Conservation (phyloP, 2,888 invertebrate species). For the Agrotis puta region DNA sequence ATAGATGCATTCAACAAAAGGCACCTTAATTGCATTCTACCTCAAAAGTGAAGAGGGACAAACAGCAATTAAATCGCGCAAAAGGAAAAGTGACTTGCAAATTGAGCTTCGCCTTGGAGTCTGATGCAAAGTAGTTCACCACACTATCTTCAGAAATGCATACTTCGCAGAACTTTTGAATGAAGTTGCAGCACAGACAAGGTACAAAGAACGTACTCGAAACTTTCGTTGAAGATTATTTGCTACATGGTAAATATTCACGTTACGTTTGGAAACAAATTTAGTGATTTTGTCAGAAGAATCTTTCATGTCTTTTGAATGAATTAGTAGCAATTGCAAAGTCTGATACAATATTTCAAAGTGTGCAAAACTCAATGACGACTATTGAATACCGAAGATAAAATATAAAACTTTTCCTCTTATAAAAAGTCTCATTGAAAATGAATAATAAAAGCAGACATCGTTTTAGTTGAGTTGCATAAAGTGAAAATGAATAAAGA, state of each 20-base stretch:
- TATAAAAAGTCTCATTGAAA: not conserved
- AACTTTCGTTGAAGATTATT: constrained; percentile 52
- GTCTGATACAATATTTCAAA: not conserved
- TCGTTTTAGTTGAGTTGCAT: constrained; percentile 28
- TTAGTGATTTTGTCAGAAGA: not conserved
- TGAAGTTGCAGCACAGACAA: constrained; percentile 34
- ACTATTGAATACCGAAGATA: not conserved
- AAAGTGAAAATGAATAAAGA: constrained; percentile 58
- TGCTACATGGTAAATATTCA: constrained; percentile 39
- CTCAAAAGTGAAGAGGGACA: constrained; percentile 44
- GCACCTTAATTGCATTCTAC: constrained; percentile 36
- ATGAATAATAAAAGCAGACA: constrained; percentile 2
- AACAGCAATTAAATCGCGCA: constrained; percentile 57
- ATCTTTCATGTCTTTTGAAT: not conserved
- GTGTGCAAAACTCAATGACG: not conserved
- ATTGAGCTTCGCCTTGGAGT: constrained; percentile 63
- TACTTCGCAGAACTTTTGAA: constrained; percentile 63
- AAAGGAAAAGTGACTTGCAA: constrained; percentile 66
- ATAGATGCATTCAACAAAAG: constrained; percentile 41
- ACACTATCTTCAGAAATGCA: constrained; percentile 68
- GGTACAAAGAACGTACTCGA: constrained; percentile 45
- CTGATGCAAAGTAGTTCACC: constrained; percentile 70
- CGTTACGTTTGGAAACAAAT: not conserved
- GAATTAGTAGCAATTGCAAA: not conserved
- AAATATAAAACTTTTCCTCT: not conserved